Base-by-base conservation (phyloP, 2,113 vertebrate genomes). In the Sitta europaea region DNA sequence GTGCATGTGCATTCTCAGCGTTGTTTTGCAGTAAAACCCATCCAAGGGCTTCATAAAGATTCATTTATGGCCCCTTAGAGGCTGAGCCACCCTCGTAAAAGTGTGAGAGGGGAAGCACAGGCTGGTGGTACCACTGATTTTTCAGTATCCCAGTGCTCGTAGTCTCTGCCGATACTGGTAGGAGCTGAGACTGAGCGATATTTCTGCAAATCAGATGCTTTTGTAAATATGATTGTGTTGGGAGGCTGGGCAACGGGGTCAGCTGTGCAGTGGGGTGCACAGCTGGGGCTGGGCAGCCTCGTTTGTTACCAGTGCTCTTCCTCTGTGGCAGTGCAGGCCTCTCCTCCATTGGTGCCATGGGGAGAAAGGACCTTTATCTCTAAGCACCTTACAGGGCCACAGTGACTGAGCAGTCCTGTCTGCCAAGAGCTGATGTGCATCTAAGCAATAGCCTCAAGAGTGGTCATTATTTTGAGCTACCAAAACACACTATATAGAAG, bases 11-110 rank as follows among this genome's bases (percentile, higher is more conserved):
- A 68, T 90, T 95, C 82, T 59, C 92, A 74, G 88, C 61, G 55
- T 83, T 93, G 87, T 91, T 95, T 88, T 94, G 71, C 53, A 87
- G 70, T 82, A 93, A 94, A 95, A 76, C 58, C 62, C 55, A 92
- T 93, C 65, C 82, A n/a, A 88, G 54, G 42, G 86, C 81, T 88
- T 86, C 89, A 92, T 96, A 91, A 96, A 96, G 36, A 54, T 51
- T 38, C 68, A 28, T 67, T 95, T 94, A 83, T 68, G 29, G 93
- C 66, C 87, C 86, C 80, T 81, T 19, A 86, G 93, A 96, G 73
- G 59, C 93, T 58, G 61, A 88, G 59, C 72, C 82, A 71, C 28
- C 3, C 86, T 78, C 0, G 1, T 86, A 80, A 92, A 80, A 12
- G 27, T 36, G 42, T 50, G 25, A 62, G 35, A 76, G 48, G 42